Evolutionary conservation across 1,140 invertebrate genomes (phyloP).

Genomic region (Atta texana): DNA sequence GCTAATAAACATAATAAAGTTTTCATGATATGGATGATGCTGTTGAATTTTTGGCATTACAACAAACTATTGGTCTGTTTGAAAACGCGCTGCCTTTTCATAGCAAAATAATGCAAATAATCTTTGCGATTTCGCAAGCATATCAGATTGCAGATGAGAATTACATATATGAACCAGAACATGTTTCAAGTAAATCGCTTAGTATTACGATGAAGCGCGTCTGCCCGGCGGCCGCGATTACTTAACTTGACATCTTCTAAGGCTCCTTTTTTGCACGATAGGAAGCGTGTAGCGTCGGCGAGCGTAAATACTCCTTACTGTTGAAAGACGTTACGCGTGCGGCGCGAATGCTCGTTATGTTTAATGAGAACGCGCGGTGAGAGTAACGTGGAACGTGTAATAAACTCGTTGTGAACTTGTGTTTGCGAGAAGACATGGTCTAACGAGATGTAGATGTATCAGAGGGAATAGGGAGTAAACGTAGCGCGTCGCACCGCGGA

Average conservation of each 20-base stretch:
- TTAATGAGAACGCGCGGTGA: slow-evolving; percentile 62
- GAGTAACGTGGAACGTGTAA: slow-evolving; percentile 64
- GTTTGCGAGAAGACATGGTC: background rate
- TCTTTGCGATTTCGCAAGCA: background rate
- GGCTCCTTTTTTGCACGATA: background rate
- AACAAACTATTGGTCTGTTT: background rate
- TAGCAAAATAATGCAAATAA: background rate
- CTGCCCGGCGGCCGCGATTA: slow-evolving; percentile 22
- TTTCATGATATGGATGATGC: background rate
- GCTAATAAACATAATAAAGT: slow-evolving; percentile 11
- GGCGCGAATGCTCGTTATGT: slow-evolving; percentile 61
- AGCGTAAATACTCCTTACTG: background rate
- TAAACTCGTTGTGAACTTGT: slow-evolving; percentile 54
- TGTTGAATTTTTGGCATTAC: background rate
- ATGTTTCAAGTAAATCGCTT: background rate
- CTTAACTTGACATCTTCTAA: slow-evolving; percentile 16
- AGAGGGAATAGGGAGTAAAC: slow-evolving; percentile 13
- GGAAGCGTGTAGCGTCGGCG: background rate
- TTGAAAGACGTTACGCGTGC: slow-evolving; percentile 32
- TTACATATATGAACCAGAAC: background rate
- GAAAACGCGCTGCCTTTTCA: background rate
- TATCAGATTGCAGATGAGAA: background rate
- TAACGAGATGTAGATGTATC: slow-evolving; percentile 52
- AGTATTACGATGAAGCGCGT: background rate
- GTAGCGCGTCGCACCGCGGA: background rate